phyloP scores from a whole-genome alignment of 2,888 invertebrate genomes.

The Cryptus viduatorius region DNA sequence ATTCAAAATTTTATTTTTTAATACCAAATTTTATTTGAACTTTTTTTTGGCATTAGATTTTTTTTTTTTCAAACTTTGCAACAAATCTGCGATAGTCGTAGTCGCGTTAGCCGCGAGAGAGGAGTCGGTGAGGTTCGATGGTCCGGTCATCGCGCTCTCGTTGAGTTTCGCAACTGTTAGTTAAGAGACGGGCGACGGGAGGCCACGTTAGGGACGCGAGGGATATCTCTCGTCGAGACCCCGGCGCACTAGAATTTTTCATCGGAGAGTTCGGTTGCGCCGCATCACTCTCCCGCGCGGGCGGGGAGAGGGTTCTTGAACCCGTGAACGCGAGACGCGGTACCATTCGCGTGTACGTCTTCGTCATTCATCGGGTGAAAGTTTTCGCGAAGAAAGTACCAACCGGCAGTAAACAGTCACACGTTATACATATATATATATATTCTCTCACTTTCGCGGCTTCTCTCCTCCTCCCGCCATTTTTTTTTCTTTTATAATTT shows the following conservation, averaged over 20 bases:
- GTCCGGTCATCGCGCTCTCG: slow-evolving; percentile 63
- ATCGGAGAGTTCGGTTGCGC: slow-evolving; percentile 33
- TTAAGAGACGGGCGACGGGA: slow-evolving; percentile 24
- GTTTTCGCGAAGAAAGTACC: slow-evolving; percentile 83
- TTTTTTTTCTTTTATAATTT: slow-evolving; percentile 70
- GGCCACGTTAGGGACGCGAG: not conserved
- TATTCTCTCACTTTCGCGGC: slow-evolving; percentile 68
- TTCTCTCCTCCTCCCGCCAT: slow-evolving; percentile 62
- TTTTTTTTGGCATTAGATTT: too few relatives aligned
- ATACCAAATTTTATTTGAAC: too few relatives aligned
- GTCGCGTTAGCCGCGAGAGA: not conserved
- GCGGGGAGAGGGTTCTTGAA: slow-evolving; percentile 69
- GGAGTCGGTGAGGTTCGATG: slow-evolving; percentile 14
- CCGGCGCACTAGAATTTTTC: slow-evolving; percentile 62
- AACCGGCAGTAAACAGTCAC: slow-evolving; percentile 31
- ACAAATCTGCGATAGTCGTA: not conserved
- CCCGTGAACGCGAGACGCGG: slow-evolving; percentile 39
- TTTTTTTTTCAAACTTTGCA: too few relatives aligned
- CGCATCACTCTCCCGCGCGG: slow-evolving; percentile 3
- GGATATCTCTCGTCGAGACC: slow-evolving; percentile 44
- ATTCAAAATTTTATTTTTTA: too few relatives aligned
- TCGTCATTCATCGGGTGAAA: slow-evolving; percentile 78
- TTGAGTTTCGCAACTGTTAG: slow-evolving; percentile 59
- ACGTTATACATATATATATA: slow-evolving; percentile 20
- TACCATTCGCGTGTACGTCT: not conserved